Evolutionary conservation across 2,888 invertebrate genomes (phyloP), one percentile per base, ranked within the genome.

Genomic region (Synergus itoensis): DNA sequence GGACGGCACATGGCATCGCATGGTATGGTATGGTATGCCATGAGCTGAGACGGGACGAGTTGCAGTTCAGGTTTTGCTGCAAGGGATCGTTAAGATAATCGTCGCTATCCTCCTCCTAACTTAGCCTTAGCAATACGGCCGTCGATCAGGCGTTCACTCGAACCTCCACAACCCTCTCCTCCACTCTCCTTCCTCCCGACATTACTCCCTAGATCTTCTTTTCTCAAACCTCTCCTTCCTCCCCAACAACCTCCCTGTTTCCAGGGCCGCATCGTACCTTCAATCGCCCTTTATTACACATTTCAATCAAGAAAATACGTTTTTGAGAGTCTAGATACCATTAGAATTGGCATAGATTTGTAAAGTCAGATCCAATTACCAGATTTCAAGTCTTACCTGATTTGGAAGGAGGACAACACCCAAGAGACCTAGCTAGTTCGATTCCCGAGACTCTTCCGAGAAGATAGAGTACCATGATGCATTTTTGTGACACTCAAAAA

Each of bases 21-120:
- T 28, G 28, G 28, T 67, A 60, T 57, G 79, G 63, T 63, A 77
- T 84, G 82, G 80, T 81, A 80, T 82, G 84, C 79, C 80, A 77
- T 81, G 81, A 77, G 76, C 76, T 80, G 81, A 81, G 86, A 85
- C 83, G 86, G 79, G 87, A 88, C 89, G 89, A 89, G 91, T 91
- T 91, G 89, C 90, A 89, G 90, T 90, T 91, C 92, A 91, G 91
- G 92, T 92, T 92, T 91, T 91, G 89, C 91, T 87, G 84, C 89
- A 89, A 87, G 91, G 89, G 90, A 91, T 92, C 92, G 92, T 91
- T 91, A 91, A 91, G 90, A 92, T 92, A 92, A 92, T 91, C 90
- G 90, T 87, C 85, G 89, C 91, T 91, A 91, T 91, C 91, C 90
- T 89, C 90, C 86, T 90, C 90, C 91, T 90, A 91, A 90, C 90